Conservation (phyloP, 2,888 invertebrate genomes). For the Spilarctia lutea region DNA sequence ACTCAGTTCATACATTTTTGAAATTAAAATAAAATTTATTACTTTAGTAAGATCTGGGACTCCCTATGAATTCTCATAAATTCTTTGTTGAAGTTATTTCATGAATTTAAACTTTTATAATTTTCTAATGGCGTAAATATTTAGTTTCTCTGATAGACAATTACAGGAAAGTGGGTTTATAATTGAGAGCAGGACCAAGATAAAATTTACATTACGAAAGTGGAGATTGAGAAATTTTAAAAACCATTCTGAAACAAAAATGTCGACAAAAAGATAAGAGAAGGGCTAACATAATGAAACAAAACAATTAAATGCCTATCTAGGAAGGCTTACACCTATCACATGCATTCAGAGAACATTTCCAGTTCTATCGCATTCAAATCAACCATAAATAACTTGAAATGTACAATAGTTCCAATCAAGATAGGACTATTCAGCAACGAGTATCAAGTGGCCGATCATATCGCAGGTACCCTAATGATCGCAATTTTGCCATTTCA, state of each 20-base stretch:
- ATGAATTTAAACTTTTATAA: neutral
- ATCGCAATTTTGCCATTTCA: conserved; percentile 70
- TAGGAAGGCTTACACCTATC: conserved; percentile 35
- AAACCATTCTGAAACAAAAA: neutral
- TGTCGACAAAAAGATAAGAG: neutral
- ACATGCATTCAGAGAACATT: conserved; percentile 27
- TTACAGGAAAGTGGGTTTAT: neutral
- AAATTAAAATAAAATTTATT: neutral
- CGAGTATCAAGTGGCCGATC: conserved; percentile 47
- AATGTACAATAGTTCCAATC: conserved; percentile 69
- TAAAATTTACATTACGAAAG: neutral
- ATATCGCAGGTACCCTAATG: conserved; percentile 61
- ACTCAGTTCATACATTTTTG: neutral
- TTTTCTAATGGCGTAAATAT: neutral
- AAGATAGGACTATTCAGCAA: conserved; percentile 56
- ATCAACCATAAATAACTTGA: conserved; percentile 54
- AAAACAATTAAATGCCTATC: conserved; percentile 43
- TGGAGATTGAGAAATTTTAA: neutral
- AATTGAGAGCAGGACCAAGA: neutral
- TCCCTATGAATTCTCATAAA: too few relatives aligned
- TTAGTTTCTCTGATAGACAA: too few relatives aligned
- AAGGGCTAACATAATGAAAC: neutral
- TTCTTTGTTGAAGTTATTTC: neutral
- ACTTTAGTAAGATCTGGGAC: too few relatives aligned
- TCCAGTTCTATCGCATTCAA: conserved; percentile 41